A percentile compares a stretch with the other conserved stretches of the same genome.
phyloP scores from a whole-genome alignment of 2,888 invertebrate species.

The Doris montereyensis region DNA sequence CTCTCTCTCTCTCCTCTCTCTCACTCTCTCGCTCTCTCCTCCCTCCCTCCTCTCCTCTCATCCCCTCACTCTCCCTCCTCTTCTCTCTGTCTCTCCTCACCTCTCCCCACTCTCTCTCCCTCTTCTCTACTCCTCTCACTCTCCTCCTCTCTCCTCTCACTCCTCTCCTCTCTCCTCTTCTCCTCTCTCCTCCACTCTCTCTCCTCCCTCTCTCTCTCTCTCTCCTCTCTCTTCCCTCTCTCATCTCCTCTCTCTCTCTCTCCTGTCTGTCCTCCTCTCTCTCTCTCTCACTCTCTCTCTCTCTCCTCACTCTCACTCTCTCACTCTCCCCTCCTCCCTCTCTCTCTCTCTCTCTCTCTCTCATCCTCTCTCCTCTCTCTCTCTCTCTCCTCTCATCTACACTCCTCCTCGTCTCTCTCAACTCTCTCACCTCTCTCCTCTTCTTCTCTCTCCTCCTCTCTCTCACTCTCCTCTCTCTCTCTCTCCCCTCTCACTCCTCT shows the following conservation, averaged over 20 bases:
- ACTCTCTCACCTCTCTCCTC: neutral
- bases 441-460: neutral
- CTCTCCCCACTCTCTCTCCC: neutral
- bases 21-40: constrained; percentile 16
- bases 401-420: neutral
- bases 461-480: neutral
- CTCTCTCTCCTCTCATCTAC: neutral
- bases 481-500: neutral
- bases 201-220: neutral
- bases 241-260: neutral
- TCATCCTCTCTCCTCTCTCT: neutral
- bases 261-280: neutral
- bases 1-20: constrained; percentile 25
- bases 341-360: neutral
- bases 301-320: neutral
- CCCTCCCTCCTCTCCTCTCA: neutral
- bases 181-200: neutral
- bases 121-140: neutral
- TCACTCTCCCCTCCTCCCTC: neutral
- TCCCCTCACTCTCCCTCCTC: neutral
- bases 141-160: neutral
- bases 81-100: neutral
- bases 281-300: neutral
- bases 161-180: neutral
- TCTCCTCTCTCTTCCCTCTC: neutral